Evolutionary conservation across 2,888 invertebrate genomes (phyloP).

Genomic region (Meliscaeva auricollis): DNA sequence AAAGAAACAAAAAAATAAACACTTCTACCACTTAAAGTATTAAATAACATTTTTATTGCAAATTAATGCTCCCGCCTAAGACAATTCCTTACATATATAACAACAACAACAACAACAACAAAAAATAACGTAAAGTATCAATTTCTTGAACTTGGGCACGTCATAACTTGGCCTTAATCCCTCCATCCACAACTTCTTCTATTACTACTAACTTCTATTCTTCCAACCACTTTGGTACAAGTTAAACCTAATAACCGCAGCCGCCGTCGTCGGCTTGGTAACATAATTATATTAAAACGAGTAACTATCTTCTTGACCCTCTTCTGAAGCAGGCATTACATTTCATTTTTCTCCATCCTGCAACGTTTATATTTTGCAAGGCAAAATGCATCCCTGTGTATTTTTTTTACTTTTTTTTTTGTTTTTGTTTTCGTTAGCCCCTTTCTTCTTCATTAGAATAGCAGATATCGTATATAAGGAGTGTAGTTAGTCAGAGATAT

Average conservation of each 20-base stretch:
- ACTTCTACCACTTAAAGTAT: slow-evolving; percentile 18
- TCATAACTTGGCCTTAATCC: neutral
- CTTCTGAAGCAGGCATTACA: neutral
- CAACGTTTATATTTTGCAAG: slow-evolving; percentile 3
- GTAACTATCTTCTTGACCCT: slow-evolving; percentile 8
- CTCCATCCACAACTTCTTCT: neutral
- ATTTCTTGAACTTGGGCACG: slow-evolving; percentile 5
- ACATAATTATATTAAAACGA: neutral
- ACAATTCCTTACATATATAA: neutral
- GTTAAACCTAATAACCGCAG: neutral
- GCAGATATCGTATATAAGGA: neutral
- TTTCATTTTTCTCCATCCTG: neutral
- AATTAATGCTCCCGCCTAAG: neutral
- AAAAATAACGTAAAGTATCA: neutral
- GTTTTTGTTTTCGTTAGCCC: neutral
- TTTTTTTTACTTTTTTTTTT: too few species aligned
- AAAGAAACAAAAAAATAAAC: slow-evolving; percentile 4
- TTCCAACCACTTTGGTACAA: neutral
- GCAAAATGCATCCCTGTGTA: slow-evolving; percentile 25
- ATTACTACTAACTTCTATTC: neutral
- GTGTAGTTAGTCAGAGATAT: neutral
- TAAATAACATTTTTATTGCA: neutral
- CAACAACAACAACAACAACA: neutral
- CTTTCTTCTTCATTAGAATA: neutral
- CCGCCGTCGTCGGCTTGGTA: neutral